Evolutionary conservation across 2,797 vertebrate genomes (phyloP), one percentile per base, ranked within the genome.

Genomic region (Nothura maculosa): DNA sequence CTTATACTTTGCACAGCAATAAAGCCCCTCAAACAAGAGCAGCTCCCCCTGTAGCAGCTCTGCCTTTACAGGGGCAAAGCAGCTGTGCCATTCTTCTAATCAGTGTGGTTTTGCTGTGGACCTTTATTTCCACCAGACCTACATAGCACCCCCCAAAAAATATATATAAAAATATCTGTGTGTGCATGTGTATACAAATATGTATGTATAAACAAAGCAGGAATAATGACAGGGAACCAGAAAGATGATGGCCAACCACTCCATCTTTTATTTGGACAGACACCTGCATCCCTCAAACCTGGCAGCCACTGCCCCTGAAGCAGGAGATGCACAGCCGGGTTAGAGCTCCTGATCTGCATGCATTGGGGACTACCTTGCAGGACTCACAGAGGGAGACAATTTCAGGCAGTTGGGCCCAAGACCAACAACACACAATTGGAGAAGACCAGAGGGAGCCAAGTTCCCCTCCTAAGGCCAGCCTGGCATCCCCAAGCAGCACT

Each of bases 371-470:
- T 40, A 12, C 9, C 25, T 48, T 32, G 12, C 40, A 68, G 48
- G n/a, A 77, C n/a, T 20, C n/a, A 19, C 0, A 1, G 42, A 10
- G 0, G 1, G 3, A 27, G 19, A 7, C 40, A 27, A 14, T 30
- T 85, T 38, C 48, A 8, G 5, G 3, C 47, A 87, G 6, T n/a
- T 54, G 36, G 7, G 34, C 19, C 48, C 8, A 10, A 5, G n/a
- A 24, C 43, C 1, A 1, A n/a, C 16, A 76, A 1, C 8, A 55
- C 80, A 16, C 6, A 14, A 32, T 4, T 82, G 57, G 24, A 66
- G 34, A 25, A 95, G 38, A 66, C 2, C 18, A 81, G 34, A 28
- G 30, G 0, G 0, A 8, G 38, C 12, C 21, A 18, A 24, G 14
- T 9, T 17, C 25, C 42, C 20, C 9, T 58, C 20, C 48, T 38